These are phyloP conservation scores for Stigmatopora argus DNA, from an alignment of 2,113 vertebrate genomes.

Conservation along the genomic window DNA sequence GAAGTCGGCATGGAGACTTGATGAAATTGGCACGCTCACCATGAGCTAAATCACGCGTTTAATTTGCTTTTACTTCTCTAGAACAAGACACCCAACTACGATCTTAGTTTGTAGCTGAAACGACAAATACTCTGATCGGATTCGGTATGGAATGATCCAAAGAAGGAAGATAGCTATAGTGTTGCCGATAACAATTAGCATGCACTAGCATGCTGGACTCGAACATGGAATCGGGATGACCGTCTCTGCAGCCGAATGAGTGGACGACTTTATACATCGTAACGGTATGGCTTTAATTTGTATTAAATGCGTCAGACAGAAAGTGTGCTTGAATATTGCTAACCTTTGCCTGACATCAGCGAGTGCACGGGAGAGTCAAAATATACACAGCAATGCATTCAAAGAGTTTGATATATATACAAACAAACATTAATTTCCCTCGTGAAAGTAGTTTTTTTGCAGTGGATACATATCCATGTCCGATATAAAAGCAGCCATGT, in stretches of 20 bases:
- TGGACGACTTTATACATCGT: neutral
- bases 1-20: slow-evolving; percentile 1
- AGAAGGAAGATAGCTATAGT: neutral
- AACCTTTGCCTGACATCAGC: neutral
- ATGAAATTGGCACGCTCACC: slow-evolving; percentile 8
- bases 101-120: neutral
- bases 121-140: neutral
- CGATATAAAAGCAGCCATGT: neutral
- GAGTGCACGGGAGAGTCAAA: neutral
- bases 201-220: slow-evolving; percentile 13
- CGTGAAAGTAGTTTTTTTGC: neutral
- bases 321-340: neutral
- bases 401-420: too few species aligned
- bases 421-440: too few species aligned
- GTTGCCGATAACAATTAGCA: slow-evolving; percentile 48
- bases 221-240: neutral
- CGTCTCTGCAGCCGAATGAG: slow-evolving; percentile 10
- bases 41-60: neutral
- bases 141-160: neutral
- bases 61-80: neutral
- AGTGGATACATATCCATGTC: too few species aligned
- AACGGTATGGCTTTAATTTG: slow-evolving; percentile 3
- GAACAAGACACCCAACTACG: neutral
- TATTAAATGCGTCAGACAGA: neutral
- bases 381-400: too few species aligned